Base-by-base conservation (phyloP, 2,888 invertebrate species). In the Mellilla xanthometata region DNA sequence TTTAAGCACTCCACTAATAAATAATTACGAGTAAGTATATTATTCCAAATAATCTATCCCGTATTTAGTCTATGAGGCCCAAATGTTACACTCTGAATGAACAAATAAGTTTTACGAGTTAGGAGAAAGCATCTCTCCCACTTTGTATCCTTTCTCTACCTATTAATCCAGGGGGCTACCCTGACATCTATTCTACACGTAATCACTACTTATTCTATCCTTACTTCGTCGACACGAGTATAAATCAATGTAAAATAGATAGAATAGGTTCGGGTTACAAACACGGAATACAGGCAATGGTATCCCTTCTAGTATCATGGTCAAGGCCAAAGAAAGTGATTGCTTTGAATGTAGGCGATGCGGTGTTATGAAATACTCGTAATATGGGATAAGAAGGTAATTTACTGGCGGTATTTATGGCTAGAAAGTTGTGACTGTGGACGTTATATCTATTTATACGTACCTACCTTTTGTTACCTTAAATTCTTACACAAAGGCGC, bases 101-200 rank as follows among this genome's bases (percentile, higher is more conserved):
- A 11, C 26, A 23, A n/a, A 31, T 45, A 39, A 12, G 23, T 42
- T 39, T 12, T 15, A 10, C 26, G 22, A 38, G 33, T 44, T 28
- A 46, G 24, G 58, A 60, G 72, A 71, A 68, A 69, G 65, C 58
- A 71, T 75, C 71, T 76, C 76, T 71, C 73, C 69, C 56, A 64
- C 59, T 58, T 38, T 40, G 26, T 19, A 26, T 27, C 36, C 30
- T 8, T 28, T 22, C 12, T 50, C 39, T 54, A 56, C 42, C 38
- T n/a, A n/a, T n/a, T n/a, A n/a, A n/a, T n/a, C n/a, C n/a, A n/a
- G n/a, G n/a, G n/a, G n/a, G n/a, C n/a, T n/a, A n/a, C n/a, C n/a
- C n/a, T n/a, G n/a, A n/a, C n/a, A n/a, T n/a, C n/a, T n/a, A n/a
- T n/a, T n/a, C n/a, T n/a, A n/a, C n/a, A n/a, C n/a, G n/a, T n/a